phyloP scores from a whole-genome alignment of 2,113 vertebrate species.

The Leiothrix lutea region DNA sequence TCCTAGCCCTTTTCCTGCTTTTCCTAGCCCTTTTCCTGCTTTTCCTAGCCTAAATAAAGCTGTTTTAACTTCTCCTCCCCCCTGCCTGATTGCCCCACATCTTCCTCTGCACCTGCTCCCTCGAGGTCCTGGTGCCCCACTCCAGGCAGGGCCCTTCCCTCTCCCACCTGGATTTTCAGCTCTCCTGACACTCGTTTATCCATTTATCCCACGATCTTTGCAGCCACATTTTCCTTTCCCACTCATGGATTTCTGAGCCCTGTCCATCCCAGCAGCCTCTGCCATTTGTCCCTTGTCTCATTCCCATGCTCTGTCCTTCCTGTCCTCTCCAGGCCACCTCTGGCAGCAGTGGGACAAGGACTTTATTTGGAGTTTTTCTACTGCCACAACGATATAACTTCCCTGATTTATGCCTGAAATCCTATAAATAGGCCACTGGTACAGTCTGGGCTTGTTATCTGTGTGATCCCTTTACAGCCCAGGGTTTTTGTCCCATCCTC shows the following conservation, averaged over 20 bases:
- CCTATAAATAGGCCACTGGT: not conserved
- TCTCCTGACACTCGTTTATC: rapidly evolving
- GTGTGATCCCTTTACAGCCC: not conserved
- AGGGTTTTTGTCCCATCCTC: not conserved
- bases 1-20: slow-evolving; percentile 25
- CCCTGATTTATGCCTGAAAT: slow-evolving; percentile 1
- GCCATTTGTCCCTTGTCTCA: not conserved
- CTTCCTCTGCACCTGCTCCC: slow-evolving; percentile 19
- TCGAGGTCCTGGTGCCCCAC: not conserved
- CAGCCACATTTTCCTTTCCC: not conserved
- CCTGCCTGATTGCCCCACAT: not conserved
- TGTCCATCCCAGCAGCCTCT: not conserved
- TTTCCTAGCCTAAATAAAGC: slow-evolving; percentile 14
- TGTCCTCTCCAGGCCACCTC: not conserved
- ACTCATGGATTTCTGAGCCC: not conserved
- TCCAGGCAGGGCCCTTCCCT: not conserved
- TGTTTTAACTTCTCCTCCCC: not conserved
- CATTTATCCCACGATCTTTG: not conserved
- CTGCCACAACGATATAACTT: not conserved
- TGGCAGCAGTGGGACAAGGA: not conserved
- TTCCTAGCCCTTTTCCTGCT: slow-evolving; percentile 30
- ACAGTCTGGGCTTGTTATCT: not conserved
- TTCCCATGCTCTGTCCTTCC: not conserved
- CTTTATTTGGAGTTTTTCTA: not conserved
- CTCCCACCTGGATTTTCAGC: not conserved